A percentile compares a stretch with the other conserved stretches of the same genome.
phyloP scores from a whole-genome alignment of 2,888 invertebrate genomes.

The Notodonta dromedarius region DNA sequence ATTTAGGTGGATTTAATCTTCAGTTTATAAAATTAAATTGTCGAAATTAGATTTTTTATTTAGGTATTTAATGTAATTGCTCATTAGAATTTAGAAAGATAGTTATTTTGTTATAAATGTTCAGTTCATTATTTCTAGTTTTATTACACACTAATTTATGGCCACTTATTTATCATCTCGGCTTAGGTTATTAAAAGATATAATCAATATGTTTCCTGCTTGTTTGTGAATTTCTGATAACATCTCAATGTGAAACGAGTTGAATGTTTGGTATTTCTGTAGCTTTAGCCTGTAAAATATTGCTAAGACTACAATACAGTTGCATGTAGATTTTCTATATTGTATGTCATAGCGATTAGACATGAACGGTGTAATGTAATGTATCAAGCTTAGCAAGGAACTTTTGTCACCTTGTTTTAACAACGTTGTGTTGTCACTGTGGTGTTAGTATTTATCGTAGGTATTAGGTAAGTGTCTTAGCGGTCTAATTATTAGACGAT shows the following conservation, averaged over 20 bases:
- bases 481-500: too few relatives aligned
- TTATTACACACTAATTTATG: slow-evolving; percentile 4
- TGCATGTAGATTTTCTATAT: not conserved
- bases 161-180: not conserved
- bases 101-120: slow-evolving; percentile 12
- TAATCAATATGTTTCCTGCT: slow-evolving; percentile 4
- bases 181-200: not conserved
- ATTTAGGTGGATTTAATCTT: slow-evolving; percentile 21
- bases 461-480: too few relatives aligned
- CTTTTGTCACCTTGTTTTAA: too few relatives aligned
- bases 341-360: not conserved
- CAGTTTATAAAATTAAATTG: slow-evolving; percentile 13
- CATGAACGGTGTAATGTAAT: too few relatives aligned
- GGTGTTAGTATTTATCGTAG: too few relatives aligned
- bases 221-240: slow-evolving; percentile 2
- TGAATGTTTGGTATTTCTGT: not conserved
- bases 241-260: not conserved
- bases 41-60: slow-evolving; percentile 10
- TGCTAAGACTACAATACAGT: not conserved
- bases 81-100: slow-evolving; percentile 16
- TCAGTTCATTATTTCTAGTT: not conserved
- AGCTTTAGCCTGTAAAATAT: not conserved
- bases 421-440: too few relatives aligned
- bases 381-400: too few relatives aligned
- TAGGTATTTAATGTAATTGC: slow-evolving; percentile 1